A percentile compares a stretch with the other conserved stretches of the same genome.
phyloP scores from a whole-genome alignment of 2,888 invertebrate genomes.

The Callimorpha dominula region DNA sequence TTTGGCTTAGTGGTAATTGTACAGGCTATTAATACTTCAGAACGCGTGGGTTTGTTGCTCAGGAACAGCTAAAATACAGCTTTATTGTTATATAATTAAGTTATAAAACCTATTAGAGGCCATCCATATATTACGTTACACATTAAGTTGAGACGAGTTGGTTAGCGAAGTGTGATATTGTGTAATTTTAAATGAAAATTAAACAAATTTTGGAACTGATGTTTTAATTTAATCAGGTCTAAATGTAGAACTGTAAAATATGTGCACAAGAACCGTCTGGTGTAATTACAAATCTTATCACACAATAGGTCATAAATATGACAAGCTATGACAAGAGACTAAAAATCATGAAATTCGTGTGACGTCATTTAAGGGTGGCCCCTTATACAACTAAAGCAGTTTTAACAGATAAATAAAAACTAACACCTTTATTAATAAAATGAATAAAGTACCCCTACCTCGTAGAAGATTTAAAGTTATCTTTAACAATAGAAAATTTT shows the following conservation, averaged over 20 bases:
- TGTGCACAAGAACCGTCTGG: too few species aligned
- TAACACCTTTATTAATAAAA: neutral
- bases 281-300: too few species aligned
- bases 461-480: neutral
- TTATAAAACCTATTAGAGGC: too few species aligned
- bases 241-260: too few species aligned
- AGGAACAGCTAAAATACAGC: constrained; percentile 5
- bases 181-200: too few species aligned
- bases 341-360: neutral
- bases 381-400: neutral
- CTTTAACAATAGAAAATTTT: neutral
- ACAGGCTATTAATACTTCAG: constrained; percentile 19
- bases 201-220: too few species aligned
- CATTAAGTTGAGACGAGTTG: neutral
- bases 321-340: neutral
- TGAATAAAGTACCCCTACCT: neutral
- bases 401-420: neutral
- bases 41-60: constrained; percentile 9
- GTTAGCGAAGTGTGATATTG: neutral
- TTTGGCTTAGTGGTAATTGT: constrained; percentile 25
- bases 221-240: too few species aligned
- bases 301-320: too few species aligned
- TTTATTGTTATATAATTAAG: neutral
- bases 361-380: neutral
- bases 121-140: neutral